phyloP scores from a whole-genome alignment of 2,113 vertebrate genomes.

The Leptobrachium leishanense region DNA sequence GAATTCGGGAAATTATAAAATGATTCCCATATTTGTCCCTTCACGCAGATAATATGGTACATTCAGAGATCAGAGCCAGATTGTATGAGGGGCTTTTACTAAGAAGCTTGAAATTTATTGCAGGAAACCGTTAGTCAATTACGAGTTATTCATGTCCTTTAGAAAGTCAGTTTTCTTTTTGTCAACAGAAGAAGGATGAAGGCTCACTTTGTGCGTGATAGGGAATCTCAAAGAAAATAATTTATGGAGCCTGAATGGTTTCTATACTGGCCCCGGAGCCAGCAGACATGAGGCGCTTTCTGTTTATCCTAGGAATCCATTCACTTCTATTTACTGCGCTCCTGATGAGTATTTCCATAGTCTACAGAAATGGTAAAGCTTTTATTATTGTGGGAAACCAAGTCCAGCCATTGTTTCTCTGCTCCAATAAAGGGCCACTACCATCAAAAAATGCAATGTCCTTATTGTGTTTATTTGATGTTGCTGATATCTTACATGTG shows the following conservation, averaged over 20 bases:
- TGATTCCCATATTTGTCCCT: background rate
- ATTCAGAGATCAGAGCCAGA: constrained; percentile 56
- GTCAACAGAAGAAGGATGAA: constrained; percentile 54
- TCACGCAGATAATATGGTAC: constrained; percentile 50
- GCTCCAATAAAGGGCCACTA: no score
- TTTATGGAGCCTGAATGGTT: constrained; percentile 66
- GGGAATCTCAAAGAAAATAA: constrained; percentile 70
- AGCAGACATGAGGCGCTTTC: constrained; percentile 56
- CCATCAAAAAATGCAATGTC: no score
- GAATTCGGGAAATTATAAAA: no score
- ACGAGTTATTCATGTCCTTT: constrained; percentile 68
- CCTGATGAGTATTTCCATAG: no score
- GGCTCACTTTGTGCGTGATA: constrained; percentile 66
- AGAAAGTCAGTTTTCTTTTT: constrained; percentile 55
- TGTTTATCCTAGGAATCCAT: background rate
- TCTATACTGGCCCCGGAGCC: constrained; percentile 61
- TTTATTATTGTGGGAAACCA: no score
- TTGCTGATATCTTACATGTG: no score
- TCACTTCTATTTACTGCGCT: no score
- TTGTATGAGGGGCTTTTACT: constrained; percentile 54
- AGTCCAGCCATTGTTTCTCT: no score
- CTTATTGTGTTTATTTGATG: no score
- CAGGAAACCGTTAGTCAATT: constrained; percentile 77
- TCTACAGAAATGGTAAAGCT: no score
- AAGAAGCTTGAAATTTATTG: constrained; percentile 67